Evolutionary conservation across 2,113 vertebrate species (phyloP), one percentile per base, ranked within the genome.

Genomic region (Corynorhinus townsendii): DNA sequence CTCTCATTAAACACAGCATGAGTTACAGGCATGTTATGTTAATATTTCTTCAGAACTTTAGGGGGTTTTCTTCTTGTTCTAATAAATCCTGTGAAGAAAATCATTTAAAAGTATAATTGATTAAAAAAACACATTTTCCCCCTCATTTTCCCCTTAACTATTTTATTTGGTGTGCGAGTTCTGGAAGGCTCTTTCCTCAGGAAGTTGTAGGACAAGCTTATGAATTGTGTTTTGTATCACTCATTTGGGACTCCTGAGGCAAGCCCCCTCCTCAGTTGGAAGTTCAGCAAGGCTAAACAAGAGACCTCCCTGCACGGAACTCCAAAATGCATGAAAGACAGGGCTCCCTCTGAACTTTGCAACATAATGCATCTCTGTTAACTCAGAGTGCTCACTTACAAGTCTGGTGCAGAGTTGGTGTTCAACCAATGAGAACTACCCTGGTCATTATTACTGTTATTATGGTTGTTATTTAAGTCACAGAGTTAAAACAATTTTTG

Each of bases 1-100:
- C 99, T 99, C 99, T 99, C 99, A 99, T 99, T 99, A 99, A 99
- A 99, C 99, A 99, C 98, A 99, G 99, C 98, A 96, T 99, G 99
- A 98, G 98, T 98, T 98, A 98, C 98, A 99, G 99, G 98, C 98
- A 98, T 98, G 97, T 98, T 99, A 98, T 98, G 98, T 97, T 98
- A 99, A 98, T 99, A 98, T 98, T 98, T 98, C 98, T 98, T 98
- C 97, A 98, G 98, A 99, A 98, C 98, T 99, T 98, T 98, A 98
- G 98, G 98, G 98, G 98, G 97, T 98, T 98, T 98, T 98, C 98
- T 96, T 98, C 98, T 98, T 97, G 91, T 97, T 98, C 97, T 97
- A 98, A 98, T 98, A 99, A 98, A 98, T 98, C 97, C 97, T 97
- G 94, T 95, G 97, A 98, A 98, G 97, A 98, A 98, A 98, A 98